Conservation (phyloP, 2,797 vertebrate genomes). For the Pipistrellus pipistrellus region DNA sequence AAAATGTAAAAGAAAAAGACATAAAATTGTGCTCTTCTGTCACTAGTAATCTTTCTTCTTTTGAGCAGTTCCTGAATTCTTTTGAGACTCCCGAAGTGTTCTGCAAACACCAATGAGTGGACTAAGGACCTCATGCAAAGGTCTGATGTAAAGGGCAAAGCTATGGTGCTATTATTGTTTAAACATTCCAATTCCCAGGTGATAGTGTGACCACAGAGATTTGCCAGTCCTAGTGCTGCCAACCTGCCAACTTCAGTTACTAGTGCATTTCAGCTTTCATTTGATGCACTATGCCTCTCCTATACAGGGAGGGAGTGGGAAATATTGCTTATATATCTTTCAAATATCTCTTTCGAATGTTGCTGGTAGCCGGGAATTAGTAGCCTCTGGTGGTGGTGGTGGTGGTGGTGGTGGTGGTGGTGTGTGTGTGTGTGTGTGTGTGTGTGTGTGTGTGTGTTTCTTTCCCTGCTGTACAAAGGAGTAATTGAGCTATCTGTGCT, state of each 20-base stretch:
- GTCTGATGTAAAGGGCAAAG: constrained; percentile 16
- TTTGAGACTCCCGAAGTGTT: background rate
- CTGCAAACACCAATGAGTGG: constrained; percentile 9
- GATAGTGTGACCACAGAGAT: background rate
- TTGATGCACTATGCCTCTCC: background rate
- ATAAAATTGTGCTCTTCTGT: background rate
- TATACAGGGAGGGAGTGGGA: background rate
- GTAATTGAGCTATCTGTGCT: constrained; percentile 44
- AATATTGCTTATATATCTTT: constrained; percentile 25
- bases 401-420: background rate
- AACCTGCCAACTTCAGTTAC: background rate
- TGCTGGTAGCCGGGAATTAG: background rate
- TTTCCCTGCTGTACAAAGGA: constrained; percentile 46
- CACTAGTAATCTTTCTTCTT: constrained; percentile 8
- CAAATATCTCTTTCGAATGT: constrained; percentile 25
- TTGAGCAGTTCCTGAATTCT: background rate
- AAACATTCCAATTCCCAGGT: background rate
- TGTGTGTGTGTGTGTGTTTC: background rate
- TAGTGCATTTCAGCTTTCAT: background rate
- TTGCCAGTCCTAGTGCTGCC: background rate
- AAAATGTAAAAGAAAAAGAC: constrained; percentile 27
- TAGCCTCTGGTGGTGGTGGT: background rate
- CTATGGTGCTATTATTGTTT: background rate
- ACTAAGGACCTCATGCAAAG: background rate
- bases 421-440: background rate